phyloP scores from a whole-genome alignment of 2,797 vertebrate genomes.

The Danio jaintianensis region DNA sequence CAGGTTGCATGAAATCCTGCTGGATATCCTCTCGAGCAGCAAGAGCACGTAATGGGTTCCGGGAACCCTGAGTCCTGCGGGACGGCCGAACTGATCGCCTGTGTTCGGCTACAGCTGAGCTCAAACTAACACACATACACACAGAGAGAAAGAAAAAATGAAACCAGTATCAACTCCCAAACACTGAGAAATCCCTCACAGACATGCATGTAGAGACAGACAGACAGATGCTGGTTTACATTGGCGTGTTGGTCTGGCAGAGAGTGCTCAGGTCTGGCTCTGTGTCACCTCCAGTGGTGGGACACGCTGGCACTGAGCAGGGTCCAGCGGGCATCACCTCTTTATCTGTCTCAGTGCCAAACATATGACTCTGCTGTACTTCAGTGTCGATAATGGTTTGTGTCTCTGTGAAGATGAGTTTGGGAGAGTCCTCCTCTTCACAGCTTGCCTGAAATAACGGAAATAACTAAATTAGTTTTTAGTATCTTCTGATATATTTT shows the following conservation, averaged over 20 bases:
- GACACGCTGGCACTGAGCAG: conserved; percentile 41
- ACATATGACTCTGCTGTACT: conserved; percentile 19
- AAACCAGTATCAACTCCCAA: not conserved
- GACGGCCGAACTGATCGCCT: conserved; percentile 79
- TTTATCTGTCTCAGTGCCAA: conserved; percentile 49
- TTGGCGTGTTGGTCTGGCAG: conserved; percentile 77
- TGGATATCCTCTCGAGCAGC: conserved; percentile 81
- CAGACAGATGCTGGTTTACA: conserved; percentile 67
- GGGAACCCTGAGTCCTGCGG: conserved; percentile 81
- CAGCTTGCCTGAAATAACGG: conserved; percentile 26
- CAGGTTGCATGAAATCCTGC: conserved; percentile 81
- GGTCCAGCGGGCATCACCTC: conserved; percentile 59
- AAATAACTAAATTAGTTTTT: not conserved
- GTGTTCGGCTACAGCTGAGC: conserved; percentile 81
- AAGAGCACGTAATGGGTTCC: conserved; percentile 82
- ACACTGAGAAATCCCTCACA: not conserved
- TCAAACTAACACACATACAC: conserved; percentile 71
- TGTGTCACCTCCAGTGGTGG: conserved; percentile 49
- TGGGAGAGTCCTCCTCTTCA: conserved; percentile 11
- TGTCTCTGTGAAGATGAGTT: not conserved
- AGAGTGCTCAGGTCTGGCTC: conserved; percentile 76
- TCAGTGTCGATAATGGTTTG: conserved; percentile 4
- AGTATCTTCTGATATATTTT: not conserved
- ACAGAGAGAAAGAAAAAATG: conserved; percentile 27
- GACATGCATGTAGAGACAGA: conserved; percentile 1